Evolutionary conservation across 2,113 vertebrate species (phyloP), one percentile per base, ranked within the genome.

Genomic region (Muntiacus muntjak): DNA sequence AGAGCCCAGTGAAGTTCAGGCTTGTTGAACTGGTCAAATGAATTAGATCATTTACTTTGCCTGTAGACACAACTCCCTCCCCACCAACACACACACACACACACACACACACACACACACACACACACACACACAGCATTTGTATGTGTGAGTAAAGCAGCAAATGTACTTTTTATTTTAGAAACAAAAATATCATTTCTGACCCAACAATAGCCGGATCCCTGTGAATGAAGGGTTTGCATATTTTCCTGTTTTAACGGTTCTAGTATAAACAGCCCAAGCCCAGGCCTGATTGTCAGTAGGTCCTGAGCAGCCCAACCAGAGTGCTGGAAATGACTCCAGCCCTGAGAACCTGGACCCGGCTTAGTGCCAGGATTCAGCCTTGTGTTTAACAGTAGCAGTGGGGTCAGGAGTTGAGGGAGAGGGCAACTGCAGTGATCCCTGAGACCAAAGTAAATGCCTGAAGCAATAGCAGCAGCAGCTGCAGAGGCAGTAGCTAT

Each of bases 171-270:
- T 98, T 98, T 98, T 98, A 98, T 98, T 99, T 99, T 98, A 98
- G 98, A 98, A 98, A 98, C 98, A 98, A 99, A 99, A 98, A 99
- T 99, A 98, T 98, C 98, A 98, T 98, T 98, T 99, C 98, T 98
- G 98, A 98, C 98, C 97, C 98, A 99, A 99, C 99, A 99, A 99
- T 99, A 97, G 98, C 99, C 99, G 99, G 99, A 99, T 99, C 98
- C 99, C 98, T 98, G 98, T 99, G 99, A 99, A 99, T 99, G 99
- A 99, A 99, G 99, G 99, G 98, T 99, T 98, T 98, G 99, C 99
- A 99, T 99, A 99, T 99, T 99, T 99, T 99, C 99, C 99, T 99
- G 99, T 99, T 99, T 99, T 99, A 99, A 99, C 98, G 98, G 98
- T 99, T 99, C 99, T 99, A 98, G 99, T 99, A 99, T 99, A 99